These are phyloP conservation scores for Eilema depressum DNA, from an alignment of 2,888 invertebrate genomes.

Conservation along the genomic window DNA sequence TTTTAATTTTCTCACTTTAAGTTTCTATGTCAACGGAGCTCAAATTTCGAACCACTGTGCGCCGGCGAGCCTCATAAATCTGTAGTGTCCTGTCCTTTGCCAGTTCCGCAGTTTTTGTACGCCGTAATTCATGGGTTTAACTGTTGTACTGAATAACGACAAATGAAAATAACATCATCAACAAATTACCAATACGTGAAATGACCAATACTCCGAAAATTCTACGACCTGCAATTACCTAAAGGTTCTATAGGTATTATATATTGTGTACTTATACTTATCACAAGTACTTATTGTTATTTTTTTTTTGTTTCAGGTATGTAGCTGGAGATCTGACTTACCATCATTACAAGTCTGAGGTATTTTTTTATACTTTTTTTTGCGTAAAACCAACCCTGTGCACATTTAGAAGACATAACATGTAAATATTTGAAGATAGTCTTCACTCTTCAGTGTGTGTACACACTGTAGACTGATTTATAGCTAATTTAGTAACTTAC, in stretches of 20 bases:
- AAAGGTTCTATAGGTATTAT: background rate
- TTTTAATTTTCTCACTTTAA: no score
- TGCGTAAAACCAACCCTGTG: background rate
- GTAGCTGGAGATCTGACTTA: background rate
- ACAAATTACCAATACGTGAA: no score
- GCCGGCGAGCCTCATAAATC: conserved; percentile 20
- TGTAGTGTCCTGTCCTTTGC: conserved; percentile 3
- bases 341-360: background rate
- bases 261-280: background rate
- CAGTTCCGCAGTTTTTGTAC: conserved; percentile 5
- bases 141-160: background rate
- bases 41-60: no score
- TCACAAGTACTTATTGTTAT: background rate
- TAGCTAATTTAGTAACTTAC: no score
- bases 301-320: conserved; percentile 52
- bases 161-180: no score
- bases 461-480: no score
- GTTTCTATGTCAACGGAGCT: no score
- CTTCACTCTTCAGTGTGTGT: no score
- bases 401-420: no score
- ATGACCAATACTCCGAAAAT: no score
- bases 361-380: background rate
- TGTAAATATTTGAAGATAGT: no score
- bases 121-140: conserved; percentile 7
- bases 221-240: background rate